Evolutionary conservation across 1,140 invertebrate species (phyloP).

Genomic region (Caerostris darwini): DNA sequence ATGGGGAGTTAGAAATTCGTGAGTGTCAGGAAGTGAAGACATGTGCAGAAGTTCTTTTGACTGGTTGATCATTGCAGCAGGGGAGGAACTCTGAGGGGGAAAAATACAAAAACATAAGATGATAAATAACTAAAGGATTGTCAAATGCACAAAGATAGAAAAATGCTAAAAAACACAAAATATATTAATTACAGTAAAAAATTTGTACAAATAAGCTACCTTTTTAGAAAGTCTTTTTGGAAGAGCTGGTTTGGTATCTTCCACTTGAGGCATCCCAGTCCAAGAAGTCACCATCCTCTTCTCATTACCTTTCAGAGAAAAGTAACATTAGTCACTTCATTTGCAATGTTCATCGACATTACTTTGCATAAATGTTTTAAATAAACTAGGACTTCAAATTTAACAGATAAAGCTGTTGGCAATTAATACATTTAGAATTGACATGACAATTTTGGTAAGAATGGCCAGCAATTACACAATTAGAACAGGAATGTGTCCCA

Average conservation of each 20-base stretch:
- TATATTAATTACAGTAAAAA: background rate
- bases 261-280: constrained; percentile 64
- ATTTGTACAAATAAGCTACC: constrained; percentile 36
- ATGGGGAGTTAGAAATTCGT: background rate
- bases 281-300: constrained; percentile 75
- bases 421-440: too few species aligned
- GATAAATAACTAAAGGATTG: too few species aligned
- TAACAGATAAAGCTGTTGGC: too few species aligned
- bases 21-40: constrained; percentile 10
- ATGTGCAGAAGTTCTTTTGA: constrained; percentile 34
- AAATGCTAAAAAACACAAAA: background rate
- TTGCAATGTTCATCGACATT: too few species aligned
- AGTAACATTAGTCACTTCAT: background rate
- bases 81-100: constrained; percentile 10
- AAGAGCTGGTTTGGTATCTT: constrained; percentile 77
- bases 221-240: constrained; percentile 78
- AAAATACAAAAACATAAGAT: background rate
- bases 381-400: too few species aligned
- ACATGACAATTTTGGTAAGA: too few species aligned
- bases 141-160: too few species aligned
- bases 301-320: constrained; percentile 59
- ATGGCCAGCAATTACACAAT: too few species aligned
- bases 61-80: constrained; percentile 46
- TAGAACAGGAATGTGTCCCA: too few species aligned
- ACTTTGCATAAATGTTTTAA: too few species aligned